Evolutionary conservation across 2,113 vertebrate genomes (phyloP), one percentile per base, ranked within the genome.

Genomic region (Gadus chalcogrammus): DNA sequence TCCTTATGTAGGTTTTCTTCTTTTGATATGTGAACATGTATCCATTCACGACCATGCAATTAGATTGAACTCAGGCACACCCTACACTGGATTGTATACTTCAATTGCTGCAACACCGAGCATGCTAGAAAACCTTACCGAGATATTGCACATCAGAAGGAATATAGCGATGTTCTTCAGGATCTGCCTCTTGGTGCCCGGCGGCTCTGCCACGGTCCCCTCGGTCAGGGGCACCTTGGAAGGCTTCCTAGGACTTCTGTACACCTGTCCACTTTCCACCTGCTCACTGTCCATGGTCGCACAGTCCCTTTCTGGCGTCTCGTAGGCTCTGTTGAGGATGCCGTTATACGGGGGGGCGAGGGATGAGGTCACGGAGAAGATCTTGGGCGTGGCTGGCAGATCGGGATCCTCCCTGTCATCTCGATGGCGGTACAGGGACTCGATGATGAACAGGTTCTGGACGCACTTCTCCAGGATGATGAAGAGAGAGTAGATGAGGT

Each of bases 371-470:
- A 98, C 77, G 0, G 95, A 93, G 87, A 94, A 93, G 68, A 96
- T 92, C 17, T 92, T 92, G 15, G 89, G 80, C 16, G 84, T 15
- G 6, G 79, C 42, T 12, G 91, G 85, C 1, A 90, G 84, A 28
- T 91, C 81, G 0, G 92, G 85, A 0, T 92, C 84, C 2, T 89
- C 90, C 2, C 71, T 72, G 0, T 67, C 67, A 38, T 79, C 84
- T 0, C 93, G 85, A 82, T 93, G 90, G 1, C 93, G 94, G 72
- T 98, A 95, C 6, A 94, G 88, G 1, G 96, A 95, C 87, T 99
- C 96, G 5, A 97, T 92, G 71, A 99, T 95, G 73, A 97, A 99
- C 67, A 99, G 91, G 82, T 99, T 99, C 89, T 99, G 97, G 74
- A 96, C 83, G 0, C 94, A 98, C 76, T 98, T 99, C 89, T 99